These are phyloP conservation scores for Porites lobata DNA, from an alignment of 92 coral and sea anemone species.

Conservation along the genomic window DNA sequence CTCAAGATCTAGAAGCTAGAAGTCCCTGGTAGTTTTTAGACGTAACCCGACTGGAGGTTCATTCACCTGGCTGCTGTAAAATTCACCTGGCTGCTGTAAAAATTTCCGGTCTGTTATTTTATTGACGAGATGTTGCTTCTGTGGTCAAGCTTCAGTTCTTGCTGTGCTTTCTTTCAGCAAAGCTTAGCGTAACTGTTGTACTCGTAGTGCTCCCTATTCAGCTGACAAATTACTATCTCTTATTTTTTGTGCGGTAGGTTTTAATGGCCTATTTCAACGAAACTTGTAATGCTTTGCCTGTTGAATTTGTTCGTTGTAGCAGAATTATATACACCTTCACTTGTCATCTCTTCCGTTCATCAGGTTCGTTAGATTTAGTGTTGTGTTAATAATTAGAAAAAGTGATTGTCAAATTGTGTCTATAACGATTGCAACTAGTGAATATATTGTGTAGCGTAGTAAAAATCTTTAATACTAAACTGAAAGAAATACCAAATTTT, in stretches of 20 bases:
- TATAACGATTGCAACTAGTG: no score
- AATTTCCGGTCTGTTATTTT: background rate
- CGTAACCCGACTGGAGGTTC: background rate
- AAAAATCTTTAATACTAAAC: no score
- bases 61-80: background rate
- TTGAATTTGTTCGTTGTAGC: background rate
- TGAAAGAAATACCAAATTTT: no score
- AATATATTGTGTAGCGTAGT: no score
- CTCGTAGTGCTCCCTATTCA: no score
- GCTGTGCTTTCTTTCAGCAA: background rate
- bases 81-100: background rate
- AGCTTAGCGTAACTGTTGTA: no score
- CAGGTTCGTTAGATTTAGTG: background rate
- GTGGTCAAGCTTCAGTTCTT: background rate
- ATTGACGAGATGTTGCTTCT: background rate
- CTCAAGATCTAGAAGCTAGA: constrained; percentile 56
- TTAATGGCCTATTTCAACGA: no score
- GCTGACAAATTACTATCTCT: no score
- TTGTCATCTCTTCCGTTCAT: background rate
- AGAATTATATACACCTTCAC: background rate
- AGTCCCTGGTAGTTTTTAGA: background rate
- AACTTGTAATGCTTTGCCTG: background rate
- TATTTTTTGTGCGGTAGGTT: background rate
- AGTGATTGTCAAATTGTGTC: background rate
- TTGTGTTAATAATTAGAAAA: no score